Conservation (phyloP, 2,113 vertebrate species). For the Oncorhynchus tshawytscha region DNA sequence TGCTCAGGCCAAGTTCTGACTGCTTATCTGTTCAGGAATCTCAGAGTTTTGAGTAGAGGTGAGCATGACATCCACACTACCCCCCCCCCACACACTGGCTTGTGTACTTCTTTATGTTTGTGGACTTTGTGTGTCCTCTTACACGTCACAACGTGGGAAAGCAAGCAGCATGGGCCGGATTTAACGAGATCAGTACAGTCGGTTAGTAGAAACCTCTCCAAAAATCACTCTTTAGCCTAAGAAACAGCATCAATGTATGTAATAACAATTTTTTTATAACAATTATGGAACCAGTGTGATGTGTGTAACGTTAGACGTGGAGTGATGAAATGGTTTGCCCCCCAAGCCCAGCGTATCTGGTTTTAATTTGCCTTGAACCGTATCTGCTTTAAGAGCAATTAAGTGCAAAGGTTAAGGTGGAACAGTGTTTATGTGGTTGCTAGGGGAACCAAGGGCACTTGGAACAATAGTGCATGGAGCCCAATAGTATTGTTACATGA, state of each 20-base stretch:
- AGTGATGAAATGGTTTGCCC: constrained; percentile 41
- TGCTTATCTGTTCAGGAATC: constrained; percentile 32
- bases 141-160: constrained; percentile 6
- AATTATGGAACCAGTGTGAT: constrained; percentile 42
- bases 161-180: constrained; percentile 13
- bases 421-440: constrained; percentile 49
- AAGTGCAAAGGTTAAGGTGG: constrained; percentile 39
- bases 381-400: constrained; percentile 57
- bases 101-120: constrained; percentile 7
- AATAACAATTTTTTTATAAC: constrained; percentile 14
- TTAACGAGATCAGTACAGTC: constrained; percentile 25
- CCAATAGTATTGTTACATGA: constrained; percentile 23
- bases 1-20: constrained; percentile 12
- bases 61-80: constrained; percentile 5
- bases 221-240: constrained; percentile 26
- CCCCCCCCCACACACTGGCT: neutral
- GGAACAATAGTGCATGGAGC: constrained; percentile 40
- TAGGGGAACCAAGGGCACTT: constrained; percentile 31
- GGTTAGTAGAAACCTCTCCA: constrained; percentile 34
- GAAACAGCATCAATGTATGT: constrained; percentile 33
- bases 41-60: constrained; percentile 26
- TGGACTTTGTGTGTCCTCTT: neutral
- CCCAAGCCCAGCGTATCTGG: constrained; percentile 45
- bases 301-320: constrained; percentile 39
- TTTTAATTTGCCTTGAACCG: constrained; percentile 58